Conservation (phyloP, 2,888 invertebrate species). For the Brachylomia viminalis region DNA sequence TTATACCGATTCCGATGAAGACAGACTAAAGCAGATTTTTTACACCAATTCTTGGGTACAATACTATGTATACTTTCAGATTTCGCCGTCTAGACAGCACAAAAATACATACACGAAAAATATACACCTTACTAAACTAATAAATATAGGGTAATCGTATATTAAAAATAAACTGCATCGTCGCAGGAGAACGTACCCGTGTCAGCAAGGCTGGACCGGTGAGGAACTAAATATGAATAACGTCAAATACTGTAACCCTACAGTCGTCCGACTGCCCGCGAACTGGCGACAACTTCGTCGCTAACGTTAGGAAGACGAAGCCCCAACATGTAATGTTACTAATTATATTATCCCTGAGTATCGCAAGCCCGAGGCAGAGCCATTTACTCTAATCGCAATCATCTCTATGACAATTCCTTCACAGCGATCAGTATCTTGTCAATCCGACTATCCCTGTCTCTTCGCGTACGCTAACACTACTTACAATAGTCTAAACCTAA, state of each 20-base stretch:
- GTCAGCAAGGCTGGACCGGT: conserved; percentile 53
- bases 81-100: conserved; percentile 48
- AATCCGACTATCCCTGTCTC: conserved; percentile 69
- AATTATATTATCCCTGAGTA: conserved; percentile 20
- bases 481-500: conserved; percentile 73
- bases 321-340: conserved; percentile 15
- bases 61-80: conserved; percentile 53
- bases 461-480: conserved; percentile 68
- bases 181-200: conserved; percentile 65
- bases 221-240: conserved; percentile 82
- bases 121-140: conserved; percentile 73
- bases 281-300: conserved; percentile 26
- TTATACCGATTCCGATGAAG: conserved; percentile 51
- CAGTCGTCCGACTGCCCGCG: conserved; percentile 37
- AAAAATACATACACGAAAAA: conserved; percentile 67
- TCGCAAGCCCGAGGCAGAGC: conserved; percentile 46
- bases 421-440: conserved; percentile 65
- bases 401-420: conserved; percentile 61
- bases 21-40: conserved; percentile 47
- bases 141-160: conserved; percentile 65
- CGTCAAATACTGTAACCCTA: conserved; percentile 83
- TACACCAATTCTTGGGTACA: conserved; percentile 44
- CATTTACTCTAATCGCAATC: conserved; percentile 50
- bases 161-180: conserved; percentile 71
- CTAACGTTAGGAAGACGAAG: conserved; percentile 12